Evolutionary conservation across 2,797 vertebrate species (phyloP), one percentile per base, ranked within the genome.

Genomic region (Eurystomus glaucurus): DNA sequence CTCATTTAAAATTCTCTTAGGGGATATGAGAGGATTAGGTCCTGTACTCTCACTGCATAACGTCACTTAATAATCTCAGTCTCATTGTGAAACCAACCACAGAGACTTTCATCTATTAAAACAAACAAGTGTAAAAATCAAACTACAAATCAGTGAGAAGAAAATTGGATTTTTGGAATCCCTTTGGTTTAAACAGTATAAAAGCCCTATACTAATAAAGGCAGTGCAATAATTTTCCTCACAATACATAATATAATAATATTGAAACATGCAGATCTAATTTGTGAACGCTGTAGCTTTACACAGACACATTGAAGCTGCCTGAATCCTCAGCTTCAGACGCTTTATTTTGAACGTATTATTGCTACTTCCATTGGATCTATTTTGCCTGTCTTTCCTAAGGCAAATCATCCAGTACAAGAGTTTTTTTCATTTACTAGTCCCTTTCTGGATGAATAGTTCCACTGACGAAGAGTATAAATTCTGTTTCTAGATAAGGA

Each of bases 81-180:
- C 35, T 45, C 22, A 74, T 7, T 48, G 26, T 51, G 64, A 91
- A 94, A 66, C 28, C 45, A 72, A 28, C n/a, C 72, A n/a, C 76
- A 66, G 37, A 71, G 12, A 22, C 29, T 62, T 79, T 72, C 3
- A 35, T 62, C 57, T 91, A 46, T 60, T 76, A 66, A 85, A 86
- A 77, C 14, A 86, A 92, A 39, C 21, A 52, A 58, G 45, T 55
- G 8, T 45, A 82, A 85, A 88, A 54, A 51, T 39, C 35, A 81
- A 74, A 61, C 48, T 62, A 70, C 25, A 83, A 74, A 85, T 60
- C 16, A 60, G 13, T 19, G 14, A 91, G 31, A 93, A 91, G 25
- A 95, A 94, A 93, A 95, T 11, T 69, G 19, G 16, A 58, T 69
- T 60, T 91, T 83, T 85, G 4, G 10, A 90, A 79, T 84, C 48